These are phyloP conservation scores for Stegodyphus dumicola DNA, from an alignment of 1,140 invertebrate genomes.

Conservation along the genomic window DNA sequence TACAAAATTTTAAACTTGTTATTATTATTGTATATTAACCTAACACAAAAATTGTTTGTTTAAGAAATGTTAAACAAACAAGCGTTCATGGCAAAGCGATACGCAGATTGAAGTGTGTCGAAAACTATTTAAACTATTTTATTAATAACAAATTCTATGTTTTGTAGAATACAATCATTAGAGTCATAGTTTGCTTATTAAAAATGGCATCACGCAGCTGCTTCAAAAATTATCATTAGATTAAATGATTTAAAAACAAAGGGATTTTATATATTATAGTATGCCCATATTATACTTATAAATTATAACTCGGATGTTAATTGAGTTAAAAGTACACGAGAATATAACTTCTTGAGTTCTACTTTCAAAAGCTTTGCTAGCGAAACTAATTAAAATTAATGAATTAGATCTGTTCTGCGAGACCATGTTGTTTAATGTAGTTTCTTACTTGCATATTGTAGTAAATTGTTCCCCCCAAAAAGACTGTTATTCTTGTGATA, in stretches of 20 bases:
- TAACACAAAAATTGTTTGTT: background rate
- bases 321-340: background rate
- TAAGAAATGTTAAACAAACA: background rate
- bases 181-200: no score
- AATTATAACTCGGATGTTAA: background rate
- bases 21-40: background rate
- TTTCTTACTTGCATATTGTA: background rate
- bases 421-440: background rate
- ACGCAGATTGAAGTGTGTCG: background rate
- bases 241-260: background rate
- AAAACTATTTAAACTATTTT: background rate
- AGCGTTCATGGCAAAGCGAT: background rate
- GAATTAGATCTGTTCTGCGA: background rate
- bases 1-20: background rate
- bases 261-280: background rate
- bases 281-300: background rate
- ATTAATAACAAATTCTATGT: background rate
- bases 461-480: background rate
- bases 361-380: background rate
- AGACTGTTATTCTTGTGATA: background rate
- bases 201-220: background rate
- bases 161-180: background rate
- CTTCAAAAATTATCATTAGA: background rate
- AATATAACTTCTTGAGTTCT: background rate
- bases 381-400: background rate